Evolutionary conservation across 37 sponge, comb jelly and placozoan species (phyloP).

Genomic region (Hexactinellida sp.): DNA sequence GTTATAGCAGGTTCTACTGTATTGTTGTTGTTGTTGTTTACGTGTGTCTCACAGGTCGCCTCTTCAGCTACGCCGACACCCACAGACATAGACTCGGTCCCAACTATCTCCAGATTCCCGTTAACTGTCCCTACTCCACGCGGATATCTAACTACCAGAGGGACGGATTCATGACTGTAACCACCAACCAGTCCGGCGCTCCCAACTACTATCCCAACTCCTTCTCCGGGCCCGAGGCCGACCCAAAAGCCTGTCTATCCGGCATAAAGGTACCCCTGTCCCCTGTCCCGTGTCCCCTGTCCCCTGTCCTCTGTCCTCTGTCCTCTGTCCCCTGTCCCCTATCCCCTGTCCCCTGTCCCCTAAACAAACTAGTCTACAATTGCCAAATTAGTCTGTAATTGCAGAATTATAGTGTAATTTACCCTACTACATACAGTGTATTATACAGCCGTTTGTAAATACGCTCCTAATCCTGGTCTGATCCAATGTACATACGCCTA

Average conservation of each 20-base stretch:
- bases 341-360: too few species aligned
- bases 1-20: too few species aligned
- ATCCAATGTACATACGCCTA: too few species aligned
- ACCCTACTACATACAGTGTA: too few species aligned
- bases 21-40: too few species aligned
- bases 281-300: too few species aligned
- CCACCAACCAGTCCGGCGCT: conserved; percentile 56
- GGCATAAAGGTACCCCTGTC: conserved; percentile 16
- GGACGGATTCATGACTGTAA: conserved; percentile 62
- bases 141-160: conserved; percentile 55
- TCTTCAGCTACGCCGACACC: conserved; percentile 69
- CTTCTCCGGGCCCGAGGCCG: conserved; percentile 51
- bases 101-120: conserved; percentile 66
- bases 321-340: too few species aligned
- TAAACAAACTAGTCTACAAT: not conserved
- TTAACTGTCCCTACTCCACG: conserved; percentile 62
- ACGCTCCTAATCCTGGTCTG: too few species aligned
- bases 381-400: not conserved
- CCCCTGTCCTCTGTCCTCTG: too few species aligned
- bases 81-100: conserved; percentile 70
- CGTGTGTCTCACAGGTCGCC: too few species aligned
- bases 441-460: too few species aligned
- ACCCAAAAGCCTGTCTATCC: conserved; percentile 29
- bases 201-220: conserved; percentile 87
- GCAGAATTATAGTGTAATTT: not conserved